Percentiles rank a stretch among this genome's conserved stretches.
Conservation (phyloP, 1,140 invertebrate genomes). For the Augochlora pura region DNA sequence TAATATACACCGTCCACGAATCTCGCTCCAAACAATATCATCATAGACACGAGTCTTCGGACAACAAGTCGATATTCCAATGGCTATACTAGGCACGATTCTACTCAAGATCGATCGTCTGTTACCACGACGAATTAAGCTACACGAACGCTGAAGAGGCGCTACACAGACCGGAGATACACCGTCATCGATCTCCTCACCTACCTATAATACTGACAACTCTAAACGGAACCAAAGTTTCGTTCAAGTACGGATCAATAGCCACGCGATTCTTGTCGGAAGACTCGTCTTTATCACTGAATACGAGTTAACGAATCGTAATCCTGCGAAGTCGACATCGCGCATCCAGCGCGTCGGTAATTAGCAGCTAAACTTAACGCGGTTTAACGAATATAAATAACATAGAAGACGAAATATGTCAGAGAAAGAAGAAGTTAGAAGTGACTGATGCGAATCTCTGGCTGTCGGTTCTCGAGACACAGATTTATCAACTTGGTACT, state of each 20-base stretch:
- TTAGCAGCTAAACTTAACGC: constrained; percentile 46
- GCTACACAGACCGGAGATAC: neutral
- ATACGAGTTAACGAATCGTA: constrained; percentile 3
- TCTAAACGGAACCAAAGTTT: neutral
- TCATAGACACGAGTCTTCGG: constrained; percentile 7
- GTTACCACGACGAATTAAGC: too few species aligned
- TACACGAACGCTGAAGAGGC: too few species aligned
- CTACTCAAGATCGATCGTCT: neutral
- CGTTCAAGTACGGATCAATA: neutral
- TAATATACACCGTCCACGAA: constrained; percentile 28
- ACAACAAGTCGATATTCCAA: constrained; percentile 24
- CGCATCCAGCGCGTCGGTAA: constrained; percentile 50
- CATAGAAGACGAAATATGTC: constrained; percentile 46
- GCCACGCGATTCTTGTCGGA: constrained; percentile 31
- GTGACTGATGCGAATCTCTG: constrained; percentile 41
- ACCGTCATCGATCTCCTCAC: constrained; percentile 3
- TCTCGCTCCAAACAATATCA: constrained; percentile 43
- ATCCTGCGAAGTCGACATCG: constrained; percentile 1
- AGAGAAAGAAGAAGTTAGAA: constrained; percentile 55
- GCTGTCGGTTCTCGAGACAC: constrained; percentile 22
- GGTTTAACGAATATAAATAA: constrained; percentile 57
- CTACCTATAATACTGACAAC: constrained; percentile 67
- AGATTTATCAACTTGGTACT: neutral
- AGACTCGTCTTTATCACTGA: constrained; percentile 18
- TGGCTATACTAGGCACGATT: neutral